phyloP scores from a whole-genome alignment of 2,113 vertebrate genomes.

The Chelonoidis abingdonii region DNA sequence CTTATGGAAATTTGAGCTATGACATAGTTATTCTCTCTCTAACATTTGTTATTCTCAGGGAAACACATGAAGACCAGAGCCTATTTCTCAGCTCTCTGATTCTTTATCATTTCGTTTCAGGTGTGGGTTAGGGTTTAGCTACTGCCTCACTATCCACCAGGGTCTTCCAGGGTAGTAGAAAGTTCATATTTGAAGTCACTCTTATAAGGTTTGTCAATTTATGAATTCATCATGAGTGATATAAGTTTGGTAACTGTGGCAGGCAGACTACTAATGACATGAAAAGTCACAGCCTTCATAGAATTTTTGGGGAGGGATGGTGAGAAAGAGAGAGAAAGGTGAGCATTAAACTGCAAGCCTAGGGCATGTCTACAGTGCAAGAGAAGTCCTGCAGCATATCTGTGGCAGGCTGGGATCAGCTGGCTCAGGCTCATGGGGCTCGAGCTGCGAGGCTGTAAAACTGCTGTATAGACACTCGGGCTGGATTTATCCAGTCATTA shows the following conservation, averaged over 20 bases:
- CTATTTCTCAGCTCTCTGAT: neutral
- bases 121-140: neutral
- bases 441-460: no score
- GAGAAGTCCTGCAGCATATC: no score
- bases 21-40: neutral
- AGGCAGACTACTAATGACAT: neutral
- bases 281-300: neutral
- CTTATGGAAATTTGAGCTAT: neutral
- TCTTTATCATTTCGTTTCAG: neutral
- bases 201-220: no score
- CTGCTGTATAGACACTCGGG: no score
- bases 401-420: no score
- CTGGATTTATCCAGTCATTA: neutral
- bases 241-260: neutral
- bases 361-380: neutral
- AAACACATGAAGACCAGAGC: neutral
- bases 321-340: neutral
- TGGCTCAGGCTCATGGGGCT: no score
- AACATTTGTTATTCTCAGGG: neutral
- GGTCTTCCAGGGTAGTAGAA: neutral
- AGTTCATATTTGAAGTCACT: neutral
- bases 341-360: neutral
- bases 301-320: neutral
- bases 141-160: neutral
- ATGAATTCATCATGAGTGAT: neutral